phyloP scores from a whole-genome alignment of 2,113 vertebrate genomes.

The Ahaetulla prasina region DNA sequence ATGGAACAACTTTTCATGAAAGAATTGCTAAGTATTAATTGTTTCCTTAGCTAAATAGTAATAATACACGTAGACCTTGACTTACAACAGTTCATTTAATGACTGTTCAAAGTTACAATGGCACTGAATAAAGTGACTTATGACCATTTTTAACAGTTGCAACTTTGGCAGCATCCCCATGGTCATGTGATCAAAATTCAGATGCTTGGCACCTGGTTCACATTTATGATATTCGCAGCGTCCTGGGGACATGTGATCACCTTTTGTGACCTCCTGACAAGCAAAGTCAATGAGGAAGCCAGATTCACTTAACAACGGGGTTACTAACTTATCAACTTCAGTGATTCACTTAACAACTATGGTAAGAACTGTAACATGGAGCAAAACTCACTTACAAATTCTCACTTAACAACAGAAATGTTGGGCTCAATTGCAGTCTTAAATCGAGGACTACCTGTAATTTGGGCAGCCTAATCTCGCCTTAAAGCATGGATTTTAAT shows the following conservation, averaged over 20 bases:
- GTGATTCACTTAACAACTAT: neutral
- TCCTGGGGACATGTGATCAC: neutral
- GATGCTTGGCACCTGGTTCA: neutral
- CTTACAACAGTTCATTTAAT: neutral
- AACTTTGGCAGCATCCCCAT: neutral
- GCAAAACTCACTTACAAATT: neutral
- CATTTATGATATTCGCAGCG: neutral
- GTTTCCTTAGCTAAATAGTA: neutral
- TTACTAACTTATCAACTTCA: neutral
- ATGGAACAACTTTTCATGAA: neutral
- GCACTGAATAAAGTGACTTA: neutral
- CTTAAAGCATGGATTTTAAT: neutral
- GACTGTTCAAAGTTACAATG: neutral
- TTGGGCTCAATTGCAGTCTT: neutral
- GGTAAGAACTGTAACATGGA: neutral
- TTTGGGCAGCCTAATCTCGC: neutral
- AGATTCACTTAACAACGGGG: neutral
- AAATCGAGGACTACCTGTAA: neutral
- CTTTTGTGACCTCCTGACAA: neutral
- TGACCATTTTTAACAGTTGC: neutral
- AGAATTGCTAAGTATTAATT: neutral
- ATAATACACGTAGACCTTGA: neutral
- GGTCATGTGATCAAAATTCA: neutral
- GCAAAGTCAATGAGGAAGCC: neutral
- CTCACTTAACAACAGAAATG: neutral